phyloP scores from a whole-genome alignment of 1,140 invertebrate species.

The Frieseomelitta varia region DNA sequence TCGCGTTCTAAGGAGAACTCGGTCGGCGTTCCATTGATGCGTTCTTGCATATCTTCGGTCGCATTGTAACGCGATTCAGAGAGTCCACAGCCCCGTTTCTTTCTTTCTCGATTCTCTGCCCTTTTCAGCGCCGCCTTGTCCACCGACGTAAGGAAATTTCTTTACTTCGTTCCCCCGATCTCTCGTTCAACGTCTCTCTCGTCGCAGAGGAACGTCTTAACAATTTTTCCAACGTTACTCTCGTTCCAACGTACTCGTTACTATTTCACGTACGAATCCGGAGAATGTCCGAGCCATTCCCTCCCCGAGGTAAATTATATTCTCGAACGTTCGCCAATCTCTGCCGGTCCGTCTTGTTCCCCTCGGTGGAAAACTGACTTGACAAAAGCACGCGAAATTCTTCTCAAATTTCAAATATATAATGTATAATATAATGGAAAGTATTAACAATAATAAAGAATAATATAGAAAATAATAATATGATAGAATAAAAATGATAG shows the following conservation, averaged over 20 bases:
- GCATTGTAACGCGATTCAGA: constrained; percentile 25
- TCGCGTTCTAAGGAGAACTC: not conserved
- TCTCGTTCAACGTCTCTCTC: not conserved
- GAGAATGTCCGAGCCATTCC: not conserved
- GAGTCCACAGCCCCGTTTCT: not conserved
- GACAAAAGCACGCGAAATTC: too few species aligned
- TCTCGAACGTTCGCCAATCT: not conserved
- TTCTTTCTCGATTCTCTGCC: not conserved
- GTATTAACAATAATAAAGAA: too few species aligned
- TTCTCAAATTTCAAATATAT: too few species aligned
- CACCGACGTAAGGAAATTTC: constrained; percentile 5
- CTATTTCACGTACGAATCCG: not conserved
- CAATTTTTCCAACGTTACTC: not conserved
- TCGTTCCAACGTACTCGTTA: not conserved
- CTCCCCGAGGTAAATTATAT: not conserved
- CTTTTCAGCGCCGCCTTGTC: not conserved
- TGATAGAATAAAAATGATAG: too few species aligned
- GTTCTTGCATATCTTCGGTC: not conserved
- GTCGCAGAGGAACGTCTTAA: not conserved
- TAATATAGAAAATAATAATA: too few species aligned
- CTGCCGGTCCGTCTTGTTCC: too few species aligned
- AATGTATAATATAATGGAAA: too few species aligned
- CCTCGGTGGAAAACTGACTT: too few species aligned
- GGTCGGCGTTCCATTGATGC: constrained; percentile 42
- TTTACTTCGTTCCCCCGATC: too few species aligned